Conservation (phyloP, 2,113 vertebrate genomes). For the Odocoileus virginianus region DNA sequence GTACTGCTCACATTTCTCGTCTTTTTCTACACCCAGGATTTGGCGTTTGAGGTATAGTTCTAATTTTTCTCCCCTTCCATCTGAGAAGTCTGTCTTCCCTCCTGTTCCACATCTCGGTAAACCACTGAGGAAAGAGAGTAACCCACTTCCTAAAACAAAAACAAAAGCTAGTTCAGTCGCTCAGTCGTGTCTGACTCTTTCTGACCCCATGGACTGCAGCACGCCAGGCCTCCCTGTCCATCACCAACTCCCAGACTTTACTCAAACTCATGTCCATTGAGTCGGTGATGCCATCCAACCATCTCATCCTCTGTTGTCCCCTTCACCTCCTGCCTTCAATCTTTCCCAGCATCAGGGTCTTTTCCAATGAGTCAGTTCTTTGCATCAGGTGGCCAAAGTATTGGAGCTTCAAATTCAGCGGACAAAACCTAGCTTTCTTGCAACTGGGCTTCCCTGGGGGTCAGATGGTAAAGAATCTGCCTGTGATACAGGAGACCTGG, state of each 20-base stretch:
- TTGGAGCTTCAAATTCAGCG: not conserved
- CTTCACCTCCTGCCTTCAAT: not conserved
- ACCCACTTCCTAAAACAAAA: not conserved
- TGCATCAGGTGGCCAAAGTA: not conserved
- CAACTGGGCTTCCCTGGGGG: not conserved
- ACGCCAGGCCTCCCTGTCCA: not conserved
- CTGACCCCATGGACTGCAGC: not conserved
- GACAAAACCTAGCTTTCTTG: not conserved
- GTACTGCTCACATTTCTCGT: fast-evolving
- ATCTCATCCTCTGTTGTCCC: not conserved
- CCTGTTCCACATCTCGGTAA: not conserved
- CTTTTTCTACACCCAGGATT: not conserved
- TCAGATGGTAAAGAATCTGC: not conserved
- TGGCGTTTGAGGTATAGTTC: not conserved
- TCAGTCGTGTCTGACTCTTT: not conserved
- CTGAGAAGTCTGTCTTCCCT: not conserved
- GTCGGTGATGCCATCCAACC: not conserved
- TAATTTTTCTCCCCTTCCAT: not conserved
- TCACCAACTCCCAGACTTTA: not conserved
- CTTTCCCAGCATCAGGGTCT: not conserved
- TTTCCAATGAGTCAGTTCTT: not conserved
- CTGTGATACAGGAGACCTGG: not conserved
- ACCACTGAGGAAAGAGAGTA: not conserved
- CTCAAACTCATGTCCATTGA: not conserved
- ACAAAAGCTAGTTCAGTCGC: not conserved